phyloP scores from a whole-genome alignment of 2,113 vertebrate species.

The Tylochromis polylepis region DNA sequence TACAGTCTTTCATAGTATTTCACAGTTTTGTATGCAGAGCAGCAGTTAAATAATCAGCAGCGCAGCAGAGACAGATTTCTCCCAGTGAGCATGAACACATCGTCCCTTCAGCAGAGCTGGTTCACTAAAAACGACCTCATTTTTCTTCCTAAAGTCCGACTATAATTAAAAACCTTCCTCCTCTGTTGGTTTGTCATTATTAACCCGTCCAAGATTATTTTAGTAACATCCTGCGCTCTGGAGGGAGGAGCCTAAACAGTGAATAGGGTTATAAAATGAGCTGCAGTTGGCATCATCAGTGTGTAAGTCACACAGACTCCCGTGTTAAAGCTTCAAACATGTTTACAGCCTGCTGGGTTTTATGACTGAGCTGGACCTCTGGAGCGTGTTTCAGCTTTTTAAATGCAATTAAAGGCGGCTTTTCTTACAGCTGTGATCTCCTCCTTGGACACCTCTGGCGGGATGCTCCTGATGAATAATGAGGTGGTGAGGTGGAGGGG shows the following conservation, averaged over 20 bases:
- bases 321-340: neutral
- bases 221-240: neutral
- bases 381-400: too few relatives aligned
- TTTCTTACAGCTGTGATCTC: slow-evolving; percentile 83
- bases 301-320: too few relatives aligned
- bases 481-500: slow-evolving; percentile 88
- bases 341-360: too few relatives aligned
- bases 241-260: neutral
- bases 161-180: neutral
- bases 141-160: rapidly evolving
- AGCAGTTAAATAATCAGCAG: neutral
- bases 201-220: neutral
- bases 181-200: neutral
- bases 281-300: neutral
- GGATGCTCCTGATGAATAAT: slow-evolving; percentile 86
- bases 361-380: neutral
- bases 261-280: neutral
- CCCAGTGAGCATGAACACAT: rapidly evolving
- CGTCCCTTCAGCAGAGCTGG: neutral
- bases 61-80: neutral
- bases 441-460: slow-evolving; percentile 83
- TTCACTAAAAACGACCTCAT: neutral
- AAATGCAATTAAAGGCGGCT: neutral
- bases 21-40: neutral
- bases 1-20: neutral